These are phyloP conservation scores for Notolepis coatsorum DNA, from an alignment of 2,797 vertebrate species.

Conservation along the genomic window DNA sequence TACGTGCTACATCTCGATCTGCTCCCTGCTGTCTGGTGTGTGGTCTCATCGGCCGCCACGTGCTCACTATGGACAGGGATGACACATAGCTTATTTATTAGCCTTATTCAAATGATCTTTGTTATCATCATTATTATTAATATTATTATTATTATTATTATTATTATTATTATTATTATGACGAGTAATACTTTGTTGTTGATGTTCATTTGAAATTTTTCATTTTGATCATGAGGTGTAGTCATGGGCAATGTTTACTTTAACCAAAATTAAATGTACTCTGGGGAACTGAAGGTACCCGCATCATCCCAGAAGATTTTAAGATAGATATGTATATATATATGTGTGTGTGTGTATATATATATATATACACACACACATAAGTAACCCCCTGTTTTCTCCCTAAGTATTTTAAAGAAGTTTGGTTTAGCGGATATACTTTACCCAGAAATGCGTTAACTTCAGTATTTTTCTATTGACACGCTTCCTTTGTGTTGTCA, in stretches of 20 bases:
- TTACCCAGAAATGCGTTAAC: background rate
- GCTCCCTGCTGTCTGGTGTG: conserved; percentile 21
- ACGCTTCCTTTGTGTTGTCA: background rate
- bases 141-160: conserved; percentile 17
- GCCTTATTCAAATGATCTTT: conserved; percentile 32
- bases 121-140: conserved; percentile 24
- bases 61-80: conserved; percentile 21
- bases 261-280: background rate
- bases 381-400: background rate
- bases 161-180: too few species aligned
- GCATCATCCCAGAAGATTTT: conserved; percentile 4
- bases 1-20: conserved; percentile 10
- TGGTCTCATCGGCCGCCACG: background rate
- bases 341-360: too few species aligned
- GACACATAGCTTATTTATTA: conserved; percentile 55
- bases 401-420: background rate
- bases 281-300: conserved; percentile 24
- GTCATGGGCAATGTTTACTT: background rate
- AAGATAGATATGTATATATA: background rate
- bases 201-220: background rate
- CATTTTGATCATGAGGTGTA: conserved; percentile 6
- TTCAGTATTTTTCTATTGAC: background rate
- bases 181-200: conserved; percentile 3
- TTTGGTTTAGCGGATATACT: background rate
- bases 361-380: too few species aligned